Base-by-base conservation (phyloP, 1,140 invertebrate genomes). In the Diabrotica virgifera region DNA sequence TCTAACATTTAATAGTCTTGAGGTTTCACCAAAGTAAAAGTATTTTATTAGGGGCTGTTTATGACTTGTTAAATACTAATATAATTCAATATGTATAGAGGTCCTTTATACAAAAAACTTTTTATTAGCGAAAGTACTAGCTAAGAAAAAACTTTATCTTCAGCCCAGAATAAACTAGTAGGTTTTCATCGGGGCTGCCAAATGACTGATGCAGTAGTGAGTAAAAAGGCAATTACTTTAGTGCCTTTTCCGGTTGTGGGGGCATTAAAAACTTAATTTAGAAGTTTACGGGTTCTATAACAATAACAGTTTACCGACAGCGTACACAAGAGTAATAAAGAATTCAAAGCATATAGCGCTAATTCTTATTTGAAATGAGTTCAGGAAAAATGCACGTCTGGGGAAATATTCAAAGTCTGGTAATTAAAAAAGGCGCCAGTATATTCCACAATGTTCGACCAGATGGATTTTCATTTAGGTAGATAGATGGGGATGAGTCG, bases 391-490 rank as follows among this genome's bases (percentile, higher is more conserved):
- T 69, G 67, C 65, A 69, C 50, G 67, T 71, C 70, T 69, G 53
- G 70, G 70, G 70, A 71, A 69, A 71, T 67, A 63, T 69, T 67
- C 67, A 52, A 53, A 57, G 55, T 63, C 50, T 64, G 59, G 68
- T 65, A 71, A 69, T 69, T 69, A 71, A 70, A 70, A 71, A 71
- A 71, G 67, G 70, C 70, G 65, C 70, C 65, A 58, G 64, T 61
- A 59, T 65, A 65, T 62, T 36, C 60, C 50, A 13, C 46, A 55
- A 35, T 50, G 38, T 61, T 38, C 38, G 40, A 14, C 54, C 64
- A 38, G 62, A 51, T 14, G 4, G 51, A 37, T 52, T 66, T 35
- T 62, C 40, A 14, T 13, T 36, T 51, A 53, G 40, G 35, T 50
- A 46, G 40, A 60, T 14, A 12, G 38, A 11, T 52, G 11, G 50